Evolutionary conservation across 2,888 invertebrate genomes (phyloP), one percentile per base, ranked within the genome.

Genomic region (Synanthedon formicaeformis): DNA sequence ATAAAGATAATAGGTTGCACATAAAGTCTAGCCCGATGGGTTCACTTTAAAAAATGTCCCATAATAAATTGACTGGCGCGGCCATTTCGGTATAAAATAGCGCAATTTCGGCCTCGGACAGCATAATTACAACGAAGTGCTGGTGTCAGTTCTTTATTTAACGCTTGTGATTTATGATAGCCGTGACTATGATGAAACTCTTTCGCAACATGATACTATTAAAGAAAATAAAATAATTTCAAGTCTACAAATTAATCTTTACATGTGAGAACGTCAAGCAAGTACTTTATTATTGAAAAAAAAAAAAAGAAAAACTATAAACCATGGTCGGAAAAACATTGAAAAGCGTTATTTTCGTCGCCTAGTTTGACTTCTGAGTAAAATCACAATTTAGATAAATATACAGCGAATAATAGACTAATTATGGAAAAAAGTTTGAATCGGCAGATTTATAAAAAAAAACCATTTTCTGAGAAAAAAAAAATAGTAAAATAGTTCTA

Each of bases 161-260:
- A 56, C 54, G 51, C 51, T 52, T 58, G 55, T 66, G 65, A 66
- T 67, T 67, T 64, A 69, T 64, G 59, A 57, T 56, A 55, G 61
- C 58, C 54, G 51, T 41, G 55, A 52, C 52, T 61, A 62, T 58
- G 60, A 60, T 58, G 54, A 62, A 65, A 63, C 56, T 62, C 64
- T 58, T 51, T 51, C 51, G 54, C 48, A 53, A 58, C 50, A 56
- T 54, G 51, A 60, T 61, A 63, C 57, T 55, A 61, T 57, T 61
- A 58, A 49, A 16, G 49, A 18, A 4, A 45, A 12, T 45, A 2
- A 45, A 13, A 13, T 1, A 5, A 3, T 45, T 45, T 13, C 2
- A 10, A n/a, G n/a, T 0, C 1, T 27, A 6, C 1, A 2, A 45
- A 45, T 5, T n/a, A 14, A 45, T 45, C 12, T 8, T 45, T 45